Base-by-base conservation (phyloP, 2,797 vertebrate genomes). In the Danio choprae region DNA sequence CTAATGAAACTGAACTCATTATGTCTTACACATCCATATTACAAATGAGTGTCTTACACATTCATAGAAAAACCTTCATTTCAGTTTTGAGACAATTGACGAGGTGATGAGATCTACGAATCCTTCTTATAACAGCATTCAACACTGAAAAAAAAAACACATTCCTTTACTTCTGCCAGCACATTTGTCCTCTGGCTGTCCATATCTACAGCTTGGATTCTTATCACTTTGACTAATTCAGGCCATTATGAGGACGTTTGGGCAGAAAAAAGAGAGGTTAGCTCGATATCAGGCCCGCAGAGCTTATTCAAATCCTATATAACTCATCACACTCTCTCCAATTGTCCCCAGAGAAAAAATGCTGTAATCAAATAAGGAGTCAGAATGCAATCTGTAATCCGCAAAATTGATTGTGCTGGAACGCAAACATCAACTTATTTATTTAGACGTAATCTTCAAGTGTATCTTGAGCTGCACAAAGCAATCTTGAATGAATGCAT, bases 291-390 rank as follows among this genome's bases (percentile, higher is more conserved):
- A 79, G 56, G 12, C 10, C 40, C 12, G 11, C 1, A 1, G 9
- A 51, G 58, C 18, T 53, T 63, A 44, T 63, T 79, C 48, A 72
- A 71, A 79, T 72, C 50, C 50, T 51, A 73, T 29, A 29, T 44
- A 64, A 64, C 36, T 56, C 20, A 18, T 56, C 40, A 44, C 40
- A 40, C n/a, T 48, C 51, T 58, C 40, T 55, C 6, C 20, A 38
- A 20, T 73, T 48, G 73, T 18, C 59, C 41, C 48, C 5, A 20
- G 53, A 62, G 46, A 71, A 15, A 62, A 72, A 63, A 53, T 6
- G 12, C 16, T 53, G 16, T 46, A 22, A 80, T 44, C 69, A 80
- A 56, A 63, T 20, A 63, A 15, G 41, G 16, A 20, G 50, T 56
- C 48, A 80, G 22, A 55, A 73, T 65, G 77, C 59, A 64, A 73